Evolutionary conservation across 92 coral and sea anemone species (phyloP).

Genomic region (Parazoanthus atlanticus): DNA sequence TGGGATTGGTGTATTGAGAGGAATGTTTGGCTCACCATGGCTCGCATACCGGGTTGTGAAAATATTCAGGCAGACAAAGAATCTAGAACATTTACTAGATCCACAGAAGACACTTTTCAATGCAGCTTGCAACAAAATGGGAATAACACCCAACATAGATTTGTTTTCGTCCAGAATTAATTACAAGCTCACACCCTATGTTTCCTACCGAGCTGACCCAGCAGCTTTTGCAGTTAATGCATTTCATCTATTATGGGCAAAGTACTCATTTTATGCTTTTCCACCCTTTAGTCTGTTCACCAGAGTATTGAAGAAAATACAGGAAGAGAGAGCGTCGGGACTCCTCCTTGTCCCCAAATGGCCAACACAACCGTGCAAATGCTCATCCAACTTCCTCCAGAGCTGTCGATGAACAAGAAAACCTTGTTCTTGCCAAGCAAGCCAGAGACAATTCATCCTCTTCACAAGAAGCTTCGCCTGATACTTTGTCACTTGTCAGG

Average conservation of each 20-base stretch:
- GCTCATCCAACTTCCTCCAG: neutral
- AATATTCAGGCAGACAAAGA: neutral
- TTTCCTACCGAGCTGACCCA: conserved; percentile 53
- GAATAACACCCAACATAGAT: conserved; percentile 21
- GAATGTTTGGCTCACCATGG: neutral
- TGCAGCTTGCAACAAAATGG: neutral
- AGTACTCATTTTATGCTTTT: too few relatives aligned
- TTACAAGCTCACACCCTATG: conserved; percentile 6
- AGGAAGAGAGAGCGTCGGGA: conserved; percentile 4
- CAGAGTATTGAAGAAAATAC: neutral
- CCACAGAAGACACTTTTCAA: neutral
- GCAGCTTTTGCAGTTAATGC: conserved; percentile 60
- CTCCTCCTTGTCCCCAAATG: neutral
- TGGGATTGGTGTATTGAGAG: too few relatives aligned
- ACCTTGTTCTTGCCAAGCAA: neutral
- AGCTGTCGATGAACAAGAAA: neutral
- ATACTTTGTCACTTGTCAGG: conserved; percentile 60
- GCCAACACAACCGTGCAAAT: too few relatives aligned
- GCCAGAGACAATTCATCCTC: neutral
- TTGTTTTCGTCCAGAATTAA: too few relatives aligned
- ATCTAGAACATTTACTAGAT: neutral
- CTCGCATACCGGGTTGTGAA: too few relatives aligned
- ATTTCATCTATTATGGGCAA: conserved; percentile 42
- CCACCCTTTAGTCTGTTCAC: conserved; percentile 41
- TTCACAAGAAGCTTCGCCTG: conserved; percentile 35